Evolutionary conservation across 2,888 invertebrate species (phyloP), one percentile per base, ranked within the genome.

Genomic region (Campoplex capitator): DNA sequence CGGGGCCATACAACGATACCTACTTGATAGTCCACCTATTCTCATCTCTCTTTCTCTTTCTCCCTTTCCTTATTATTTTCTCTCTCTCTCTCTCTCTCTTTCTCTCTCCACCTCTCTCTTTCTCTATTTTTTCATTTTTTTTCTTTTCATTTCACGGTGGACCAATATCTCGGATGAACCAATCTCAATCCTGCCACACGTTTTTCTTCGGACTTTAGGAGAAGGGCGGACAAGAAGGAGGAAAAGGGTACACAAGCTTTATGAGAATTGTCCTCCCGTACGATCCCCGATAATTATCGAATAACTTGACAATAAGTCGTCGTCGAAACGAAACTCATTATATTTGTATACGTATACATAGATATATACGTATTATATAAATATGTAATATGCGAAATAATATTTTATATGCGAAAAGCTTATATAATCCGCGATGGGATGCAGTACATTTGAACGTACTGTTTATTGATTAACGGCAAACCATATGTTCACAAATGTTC

Each of bases 1-100:
- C 79, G 84, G 79, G 90, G 91, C 89, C 62, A 88, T 86, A 79
- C 86, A 84, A 35, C 82, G 87, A 84, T 87, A 87, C 82, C 87
- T 87, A 84, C 87, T 87, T 82, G 84, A 88, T 85, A 84, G 83
- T 84, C 85, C 76, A 74, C 83, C 73, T 77, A 77, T 77, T 13
- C 32, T 45, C 75, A 45, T 71, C 71, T 68, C 38, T 65, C 74
- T 54, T 38, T 67, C 75, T 68, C 58, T 79, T 77, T 75, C 74
- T 58, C 42, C 74, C 51, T 83, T 48, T 28, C 38, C 70, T 28
- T 80, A 54, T 56, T 71, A 42, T 62, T 83, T 35, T 38, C 45
- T 74, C 42, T 62, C 67, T 23, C 65, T 71, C 75, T 67, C 58
- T 79, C 80, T 80, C 74, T 71, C 48, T 74, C 70, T 83, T 45